Conservation (phyloP, 2,113 vertebrate species). For the Podiceps cristatus region DNA sequence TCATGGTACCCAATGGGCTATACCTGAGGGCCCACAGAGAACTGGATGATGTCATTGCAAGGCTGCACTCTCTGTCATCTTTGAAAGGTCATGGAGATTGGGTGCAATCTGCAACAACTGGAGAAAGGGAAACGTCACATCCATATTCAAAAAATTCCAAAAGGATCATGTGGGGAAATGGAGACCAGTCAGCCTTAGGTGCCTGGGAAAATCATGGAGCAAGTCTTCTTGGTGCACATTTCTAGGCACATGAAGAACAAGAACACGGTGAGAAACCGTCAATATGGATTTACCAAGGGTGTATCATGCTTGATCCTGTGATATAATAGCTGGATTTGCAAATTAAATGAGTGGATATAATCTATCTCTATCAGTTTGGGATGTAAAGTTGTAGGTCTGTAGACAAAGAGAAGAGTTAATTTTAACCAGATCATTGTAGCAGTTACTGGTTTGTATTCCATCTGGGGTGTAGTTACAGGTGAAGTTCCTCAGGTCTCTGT, state of each 20-base stretch:
- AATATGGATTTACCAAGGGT: neutral
- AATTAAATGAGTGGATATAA: neutral
- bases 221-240: neutral
- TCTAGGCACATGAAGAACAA: neutral
- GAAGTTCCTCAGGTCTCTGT: neutral
- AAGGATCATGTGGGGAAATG: neutral
- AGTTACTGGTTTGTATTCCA: neutral
- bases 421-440: neutral
- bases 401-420: neutral
- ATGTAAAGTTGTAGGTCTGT: neutral
- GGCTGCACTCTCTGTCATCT: neutral
- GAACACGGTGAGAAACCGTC: neutral
- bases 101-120: neutral
- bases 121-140: neutral
- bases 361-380: neutral
- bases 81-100: neutral
- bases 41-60: neutral
- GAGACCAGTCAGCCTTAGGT: neutral
- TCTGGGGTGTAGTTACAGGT: accelerated
- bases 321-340: neutral
- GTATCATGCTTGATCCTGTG: accelerated
- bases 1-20: accelerated
- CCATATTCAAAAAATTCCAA: neutral
- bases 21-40: neutral
- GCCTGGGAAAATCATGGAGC: neutral